Base-by-base conservation (phyloP, 2,888 invertebrate species). In the Frankliniella intonsa region DNA sequence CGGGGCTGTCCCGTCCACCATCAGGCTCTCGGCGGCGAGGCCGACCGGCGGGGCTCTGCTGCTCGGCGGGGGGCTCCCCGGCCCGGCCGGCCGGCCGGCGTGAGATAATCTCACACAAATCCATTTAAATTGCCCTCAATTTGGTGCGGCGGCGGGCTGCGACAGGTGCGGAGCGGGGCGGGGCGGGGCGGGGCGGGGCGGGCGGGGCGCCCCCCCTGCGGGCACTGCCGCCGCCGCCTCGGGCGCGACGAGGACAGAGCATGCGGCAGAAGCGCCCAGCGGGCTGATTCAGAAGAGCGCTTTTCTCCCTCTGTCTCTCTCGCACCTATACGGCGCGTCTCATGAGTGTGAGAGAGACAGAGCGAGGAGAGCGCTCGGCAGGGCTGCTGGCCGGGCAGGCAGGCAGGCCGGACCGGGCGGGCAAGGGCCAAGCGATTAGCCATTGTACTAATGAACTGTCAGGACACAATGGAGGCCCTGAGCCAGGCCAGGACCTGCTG, bases 381-480 rank as follows among this genome's bases (percentile, higher is more conserved):
- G 55, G 14, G 17, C 55, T 55, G 14, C 55, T 17, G 11, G 55
- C 14, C 55, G 11, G 55, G 12, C 0, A 14, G 55, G 55, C 14
- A 2, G 2, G 55, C 55, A 2, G 17, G n/a, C n/a, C 38, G 38
- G 38, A 2, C 38, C 38, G 55, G 55, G 55, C 55, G 14, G 17
- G 55, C 55, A 19, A 55, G 55, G 14, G 22, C 25, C 69, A 10
- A 25, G 22, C 69, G 69, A 76, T 76, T 76, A 76, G 69, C 69
- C 69, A 76, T 22, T 76, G 69, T 76, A 76, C 69, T 76, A 76
- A 76, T 76, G 69, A 76, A 76, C 69, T 76, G 69, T 76, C 69
- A 76, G 69, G 69, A 76, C 69, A 76, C 69, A 76, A 76, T 76
- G 69, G 69, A 12, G 69, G 55, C 55, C 55, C 12, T 11, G 19